Evolutionary conservation across 2,888 invertebrate genomes (phyloP).

Genomic region (Eurytoma californica): DNA sequence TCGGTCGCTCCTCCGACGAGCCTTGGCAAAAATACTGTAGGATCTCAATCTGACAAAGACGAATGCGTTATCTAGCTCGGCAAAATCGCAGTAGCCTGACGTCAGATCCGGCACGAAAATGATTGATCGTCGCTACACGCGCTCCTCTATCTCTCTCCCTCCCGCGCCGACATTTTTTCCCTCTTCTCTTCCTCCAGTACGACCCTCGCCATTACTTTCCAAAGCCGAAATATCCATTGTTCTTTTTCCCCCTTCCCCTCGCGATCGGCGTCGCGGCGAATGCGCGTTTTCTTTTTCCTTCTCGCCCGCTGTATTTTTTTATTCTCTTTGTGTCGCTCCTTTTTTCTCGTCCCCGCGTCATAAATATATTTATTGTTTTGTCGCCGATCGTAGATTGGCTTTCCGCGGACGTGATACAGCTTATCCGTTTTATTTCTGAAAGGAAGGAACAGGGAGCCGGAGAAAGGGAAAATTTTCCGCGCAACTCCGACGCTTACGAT

Average conservation of each 20-base stretch:
- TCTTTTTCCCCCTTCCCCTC: neutral
- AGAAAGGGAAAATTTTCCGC: neutral
- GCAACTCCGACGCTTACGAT: neutral
- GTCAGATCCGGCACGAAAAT: conserved; percentile 56
- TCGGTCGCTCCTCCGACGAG: neutral
- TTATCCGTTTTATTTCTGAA: conserved; percentile 26
- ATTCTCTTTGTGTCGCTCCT: neutral
- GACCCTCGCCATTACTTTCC: conserved; percentile 32
- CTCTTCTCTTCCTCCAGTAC: neutral
- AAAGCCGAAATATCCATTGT: conserved; percentile 48
- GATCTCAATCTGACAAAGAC: conserved; percentile 58
- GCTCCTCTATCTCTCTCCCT: conserved; percentile 10
- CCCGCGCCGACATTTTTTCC: neutral
- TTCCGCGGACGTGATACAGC: conserved; percentile 17
- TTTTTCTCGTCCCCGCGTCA: conserved; percentile 18
- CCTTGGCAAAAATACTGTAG: conserved; percentile 25
- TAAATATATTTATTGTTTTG: conserved; percentile 48
- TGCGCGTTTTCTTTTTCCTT: neutral
- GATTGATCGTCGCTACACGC: conserved; percentile 56
- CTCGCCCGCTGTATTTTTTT: neutral
- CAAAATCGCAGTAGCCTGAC: conserved; percentile 56
- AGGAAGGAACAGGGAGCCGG: neutral
- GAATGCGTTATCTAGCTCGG: conserved; percentile 58
- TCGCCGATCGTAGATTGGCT: conserved; percentile 33
- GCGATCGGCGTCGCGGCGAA: neutral